Evolutionary conservation across 1,140 invertebrate genomes (phyloP).

Genomic region (Drosophila kohkoa): DNA sequence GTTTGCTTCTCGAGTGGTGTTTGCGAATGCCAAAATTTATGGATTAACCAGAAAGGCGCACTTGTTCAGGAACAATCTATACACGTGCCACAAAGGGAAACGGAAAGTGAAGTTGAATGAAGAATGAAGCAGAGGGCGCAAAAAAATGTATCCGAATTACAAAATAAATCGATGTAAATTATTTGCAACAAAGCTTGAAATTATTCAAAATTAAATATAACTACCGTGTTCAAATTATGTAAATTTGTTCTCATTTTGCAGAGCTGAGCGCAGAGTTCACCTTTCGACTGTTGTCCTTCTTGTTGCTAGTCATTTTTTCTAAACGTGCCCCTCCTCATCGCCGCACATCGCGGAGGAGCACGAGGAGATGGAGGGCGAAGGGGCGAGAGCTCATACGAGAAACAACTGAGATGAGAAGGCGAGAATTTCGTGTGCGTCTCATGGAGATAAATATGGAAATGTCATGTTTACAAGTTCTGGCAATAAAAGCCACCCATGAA

Average conservation of each 20-base stretch:
- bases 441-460: constrained; percentile 70
- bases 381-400: neutral
- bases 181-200: constrained; percentile 62
- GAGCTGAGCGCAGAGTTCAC: constrained; percentile 28
- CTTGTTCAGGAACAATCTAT: neutral
- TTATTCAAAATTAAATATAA: constrained; percentile 69
- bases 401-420: constrained; percentile 10
- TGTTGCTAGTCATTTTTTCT: constrained; percentile 46
- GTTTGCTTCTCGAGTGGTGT: neutral
- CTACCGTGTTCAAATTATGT: constrained; percentile 58
- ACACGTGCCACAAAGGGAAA: neutral
- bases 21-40: constrained; percentile 41
- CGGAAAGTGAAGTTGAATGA: neutral
- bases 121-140: neutral
- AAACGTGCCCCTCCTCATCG: constrained; percentile 29
- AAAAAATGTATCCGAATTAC: constrained; percentile 43
- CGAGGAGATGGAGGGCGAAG: neutral
- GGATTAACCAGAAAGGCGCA: constrained; percentile 44
- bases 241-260: constrained; percentile 50
- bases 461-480: constrained; percentile 69
- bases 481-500: constrained; percentile 61
- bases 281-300: constrained; percentile 41
- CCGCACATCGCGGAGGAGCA: neutral
- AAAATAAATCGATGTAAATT: constrained; percentile 66
- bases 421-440: constrained; percentile 40